Base-by-base conservation (phyloP, 2,888 invertebrate species). In the Sinohyriopsis cumingii region DNA sequence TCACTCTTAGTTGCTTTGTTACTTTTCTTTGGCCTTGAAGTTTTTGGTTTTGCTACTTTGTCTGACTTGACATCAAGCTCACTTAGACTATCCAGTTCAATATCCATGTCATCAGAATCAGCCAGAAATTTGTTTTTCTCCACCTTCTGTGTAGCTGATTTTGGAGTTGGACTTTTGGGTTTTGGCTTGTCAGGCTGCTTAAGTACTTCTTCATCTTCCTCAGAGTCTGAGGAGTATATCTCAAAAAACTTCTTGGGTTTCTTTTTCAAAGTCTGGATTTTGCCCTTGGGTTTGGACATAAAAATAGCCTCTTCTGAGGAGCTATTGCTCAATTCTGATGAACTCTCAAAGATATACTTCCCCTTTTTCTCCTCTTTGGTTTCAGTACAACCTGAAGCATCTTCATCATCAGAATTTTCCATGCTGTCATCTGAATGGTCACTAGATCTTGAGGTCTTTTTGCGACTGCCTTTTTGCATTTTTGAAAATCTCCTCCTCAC, bases 391-490 rank as follows among this genome's bases (percentile, higher is more conserved):
- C 65, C 63, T 22, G 64, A 59, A n/a, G 65, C 70, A 22, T 66
- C 66, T 9, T 77, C 81, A 53, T 84, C 82, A 69, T 85, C 84
- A 20, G 82, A 76, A 56, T 79, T 79, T 28, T 80, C 63, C 28
- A 75, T 76, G 71, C 83, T 82, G 65, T 81, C 81, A 33, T 82
- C 84, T 22, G 80, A 77, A 33, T 82, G 82, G 69, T 82, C 82
- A 70, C 81, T 80, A 9, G 77, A 72, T n/a, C 70, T 77, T 65
- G 62, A 67, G 54, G 78, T 82, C 71, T 85, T 84, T 72, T 85
- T 85, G 62, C 77, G 82, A n/a, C 83, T 74, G 22, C 81, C 81
- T 73, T 83, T 82, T 69, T 82, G 82, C 67, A 80, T 79, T 22
- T 77, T 73, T 67, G 76, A 73, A 28, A 84, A 69, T 65, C 80